These are phyloP conservation scores for Neopipo cinnamomea DNA, from an alignment of 2,113 vertebrate genomes.

Conservation along the genomic window DNA sequence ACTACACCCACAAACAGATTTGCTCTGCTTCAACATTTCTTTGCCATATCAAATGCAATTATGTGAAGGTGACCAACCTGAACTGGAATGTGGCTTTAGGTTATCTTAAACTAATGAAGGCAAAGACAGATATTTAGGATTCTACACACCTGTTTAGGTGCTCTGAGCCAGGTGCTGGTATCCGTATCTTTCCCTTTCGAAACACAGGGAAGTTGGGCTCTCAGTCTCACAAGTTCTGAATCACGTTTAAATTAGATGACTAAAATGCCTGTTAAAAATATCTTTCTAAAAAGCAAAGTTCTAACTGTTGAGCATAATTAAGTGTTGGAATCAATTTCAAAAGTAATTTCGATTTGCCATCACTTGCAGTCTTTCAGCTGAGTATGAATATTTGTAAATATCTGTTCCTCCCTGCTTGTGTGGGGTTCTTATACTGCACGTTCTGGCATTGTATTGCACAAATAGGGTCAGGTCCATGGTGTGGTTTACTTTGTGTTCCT, in stretches of 20 bases:
- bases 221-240: background rate
- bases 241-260: conserved; percentile 4
- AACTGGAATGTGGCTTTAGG: background rate
- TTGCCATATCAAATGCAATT: background rate
- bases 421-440: background rate
- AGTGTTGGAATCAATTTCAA: background rate
- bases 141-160: background rate
- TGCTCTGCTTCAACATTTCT: background rate
- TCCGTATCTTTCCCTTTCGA: background rate
- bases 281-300: background rate
- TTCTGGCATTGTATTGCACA: background rate
- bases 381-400: background rate
- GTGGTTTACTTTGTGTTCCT: background rate
- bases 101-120: background rate
- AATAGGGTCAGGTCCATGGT: background rate
- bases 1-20: background rate
- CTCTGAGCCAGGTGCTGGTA: background rate
- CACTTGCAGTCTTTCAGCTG: background rate
- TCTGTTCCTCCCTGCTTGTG: rapidly evolving
- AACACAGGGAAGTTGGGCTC: background rate
- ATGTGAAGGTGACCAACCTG: background rate
- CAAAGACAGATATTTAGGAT: background rate
- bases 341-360: conserved; percentile 21
- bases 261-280: conserved; percentile 24
- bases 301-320: background rate